Evolutionary conservation across 2,888 invertebrate genomes (phyloP).

Genomic region (Anorthoa munda): DNA sequence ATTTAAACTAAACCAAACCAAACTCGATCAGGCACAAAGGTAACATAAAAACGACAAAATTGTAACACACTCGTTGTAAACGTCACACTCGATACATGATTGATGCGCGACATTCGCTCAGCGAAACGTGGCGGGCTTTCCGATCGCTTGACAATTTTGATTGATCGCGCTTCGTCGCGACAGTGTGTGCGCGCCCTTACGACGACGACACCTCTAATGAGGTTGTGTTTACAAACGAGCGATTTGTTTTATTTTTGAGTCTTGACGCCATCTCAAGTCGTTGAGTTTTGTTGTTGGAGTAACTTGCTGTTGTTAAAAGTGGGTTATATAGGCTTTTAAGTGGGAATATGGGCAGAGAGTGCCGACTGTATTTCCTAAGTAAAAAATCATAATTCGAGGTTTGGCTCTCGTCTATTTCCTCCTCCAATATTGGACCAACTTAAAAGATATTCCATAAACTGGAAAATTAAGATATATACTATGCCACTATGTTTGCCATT

Average conservation of each 20-base stretch:
- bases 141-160: conserved; percentile 90
- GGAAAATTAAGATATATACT: too few relatives aligned
- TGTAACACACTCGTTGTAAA: conserved; percentile 69
- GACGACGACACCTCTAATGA: conserved; percentile 73
- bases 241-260: conserved; percentile 64
- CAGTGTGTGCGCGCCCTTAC: conserved; percentile 68
- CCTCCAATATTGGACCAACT: too few relatives aligned
- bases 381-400: too few relatives aligned
- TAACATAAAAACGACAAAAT: conserved; percentile 64
- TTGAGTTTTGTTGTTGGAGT: neutral
- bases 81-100: conserved; percentile 80
- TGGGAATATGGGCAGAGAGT: too few relatives aligned
- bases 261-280: conserved; percentile 17
- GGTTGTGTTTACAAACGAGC: conserved; percentile 71
- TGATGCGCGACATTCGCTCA: conserved; percentile 83
- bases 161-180: conserved; percentile 79
- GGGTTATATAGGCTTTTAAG: neutral
- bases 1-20: conserved; percentile 35
- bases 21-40: conserved; percentile 48
- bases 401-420: too few relatives aligned
- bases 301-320: neutral
- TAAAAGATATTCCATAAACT: too few relatives aligned
- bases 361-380: too few relatives aligned
- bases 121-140: conserved; percentile 84
- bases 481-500: too few relatives aligned